Base-by-base conservation (phyloP, 2,888 invertebrate species). In the Agrotis ipsilon region DNA sequence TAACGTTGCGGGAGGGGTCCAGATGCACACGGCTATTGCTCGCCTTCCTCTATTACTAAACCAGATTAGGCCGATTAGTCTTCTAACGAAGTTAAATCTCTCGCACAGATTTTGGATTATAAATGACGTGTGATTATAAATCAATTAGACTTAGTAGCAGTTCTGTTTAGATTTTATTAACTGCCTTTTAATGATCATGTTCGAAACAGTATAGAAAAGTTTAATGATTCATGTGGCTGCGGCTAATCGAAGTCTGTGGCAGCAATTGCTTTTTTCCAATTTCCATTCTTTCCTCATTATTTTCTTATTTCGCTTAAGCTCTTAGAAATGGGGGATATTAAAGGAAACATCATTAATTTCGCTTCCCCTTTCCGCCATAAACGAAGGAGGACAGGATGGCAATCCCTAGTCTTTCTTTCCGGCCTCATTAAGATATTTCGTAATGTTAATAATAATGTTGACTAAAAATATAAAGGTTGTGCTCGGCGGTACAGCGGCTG, bases 21-120 rank as follows among this genome's bases (percentile, higher is more conserved):
- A 83, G 71, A 78, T 75, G 70, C 58, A 73, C 73, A 75, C 72
- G 72, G 72, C 83, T 80, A 73, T 72, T 83, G 80, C 72, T 57
- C 80, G 55, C 65, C 76, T 68, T 81, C 79, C 82, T 82, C 78
- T 60, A 66, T 75, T 81, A 72, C 55, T 46, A 74, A 58, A 63
- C 49, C n/a, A 72, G 68, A 79, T 81, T 78, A 74, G 60, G 48
- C 55, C 60, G 60, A 80, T 81, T 78, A 81, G 72, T 68, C 43
- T 58, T 39, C 43, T 58, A 52, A 72, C 62, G n/a, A 59, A 68
- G 62, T 81, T 72, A 63, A 68, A 18, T 55, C 55, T 18, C 32
- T 48, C 60, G 62, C 49, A 65, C 51, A 43, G 49, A 63, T 48
- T 78, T 77, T 19, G 64, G 61, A 72, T 79, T 68, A 79, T 72